These are phyloP conservation scores for human DNA, from an alignment of 2,113 vertebrate species.

Conservation along the genomic window GRCh38 chr11:6531501-6532000, in stretches of 20 bases:
- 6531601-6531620: not conserved
- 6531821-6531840: not conserved
- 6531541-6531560: fast-evolving
- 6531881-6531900: not conserved
- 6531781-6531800: not conserved
- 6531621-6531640: not conserved
- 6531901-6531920: not conserved
- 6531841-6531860: not conserved
- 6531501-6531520: not conserved
- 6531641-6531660: not conserved
- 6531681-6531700: not conserved
- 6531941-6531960: not conserved
- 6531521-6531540: too few species aligned
- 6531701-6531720: not conserved
- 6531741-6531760: not conserved
- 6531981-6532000: not conserved
- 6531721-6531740: not conserved
- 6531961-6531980: constrained; percentile 16
- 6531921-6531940: not conserved
- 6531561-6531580: not conserved
- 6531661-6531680: not conserved
- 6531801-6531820: not conserved
- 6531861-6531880: not conserved
- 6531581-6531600: not conserved
- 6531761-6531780: not conserved